These are phyloP conservation scores for Mythimna pallens DNA, from an alignment of 2,888 invertebrate genomes.

Conservation along the genomic window DNA sequence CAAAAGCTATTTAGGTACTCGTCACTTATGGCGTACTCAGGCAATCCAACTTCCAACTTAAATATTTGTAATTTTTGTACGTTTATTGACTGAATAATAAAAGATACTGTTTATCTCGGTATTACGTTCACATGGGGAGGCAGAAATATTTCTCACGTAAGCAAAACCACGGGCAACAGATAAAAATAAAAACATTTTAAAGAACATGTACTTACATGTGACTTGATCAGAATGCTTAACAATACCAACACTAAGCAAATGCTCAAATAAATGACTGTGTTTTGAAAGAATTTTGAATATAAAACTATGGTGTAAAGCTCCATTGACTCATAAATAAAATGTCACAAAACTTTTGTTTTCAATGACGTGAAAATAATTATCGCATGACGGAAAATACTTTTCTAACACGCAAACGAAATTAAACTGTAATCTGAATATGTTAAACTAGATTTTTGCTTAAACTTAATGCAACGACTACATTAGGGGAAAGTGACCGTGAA, in stretches of 20 bases:
- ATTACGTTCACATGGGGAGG: background rate
- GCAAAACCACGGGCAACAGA: background rate
- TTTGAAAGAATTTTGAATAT: background rate
- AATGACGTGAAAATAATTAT: background rate
- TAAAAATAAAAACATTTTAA: background rate
- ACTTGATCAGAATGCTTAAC: slow-evolving; percentile 1
- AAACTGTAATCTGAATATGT: background rate
- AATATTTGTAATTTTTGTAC: no score
- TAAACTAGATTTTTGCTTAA: slow-evolving; percentile 7
- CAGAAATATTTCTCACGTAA: background rate
- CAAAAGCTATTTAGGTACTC: no score
- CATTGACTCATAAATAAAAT: background rate
- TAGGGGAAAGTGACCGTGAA: slow-evolving; percentile 17
- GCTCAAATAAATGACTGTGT: background rate
- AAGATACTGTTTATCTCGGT: background rate
- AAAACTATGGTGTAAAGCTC: slow-evolving; percentile 3
- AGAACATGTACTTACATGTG: slow-evolving; percentile 16
- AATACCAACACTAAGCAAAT: background rate
- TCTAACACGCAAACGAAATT: background rate
- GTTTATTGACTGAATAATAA: no score
- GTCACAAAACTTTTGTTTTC: background rate
- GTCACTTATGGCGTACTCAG: no score
- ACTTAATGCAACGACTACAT: background rate
- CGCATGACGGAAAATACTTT: background rate
- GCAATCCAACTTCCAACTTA: no score